These are phyloP conservation scores for Cactoblastis cactorum DNA, from an alignment of 2,888 invertebrate species.

Conservation along the genomic window DNA sequence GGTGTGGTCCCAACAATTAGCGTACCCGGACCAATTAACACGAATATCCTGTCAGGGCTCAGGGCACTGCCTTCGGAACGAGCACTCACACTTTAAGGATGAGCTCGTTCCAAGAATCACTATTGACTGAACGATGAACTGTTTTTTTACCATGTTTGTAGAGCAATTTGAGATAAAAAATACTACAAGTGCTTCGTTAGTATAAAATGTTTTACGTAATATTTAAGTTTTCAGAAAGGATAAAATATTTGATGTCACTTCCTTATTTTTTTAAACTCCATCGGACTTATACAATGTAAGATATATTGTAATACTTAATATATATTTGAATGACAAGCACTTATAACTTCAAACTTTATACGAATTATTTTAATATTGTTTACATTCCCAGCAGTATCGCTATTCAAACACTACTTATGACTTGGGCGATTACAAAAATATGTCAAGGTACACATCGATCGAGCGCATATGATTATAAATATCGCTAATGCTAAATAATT, in stretches of 20 bases:
- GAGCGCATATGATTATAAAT: slow-evolving; percentile 14
- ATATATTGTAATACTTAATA: too few relatives aligned
- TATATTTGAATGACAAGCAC: too few relatives aligned
- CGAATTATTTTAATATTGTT: background rate
- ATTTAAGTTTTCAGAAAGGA: too few relatives aligned
- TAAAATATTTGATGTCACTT: too few relatives aligned
- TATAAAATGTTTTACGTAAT: too few relatives aligned
- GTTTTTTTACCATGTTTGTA: background rate
- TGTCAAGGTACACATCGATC: slow-evolving; percentile 18
- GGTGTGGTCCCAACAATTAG: slow-evolving; percentile 16
- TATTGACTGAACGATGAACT: background rate
- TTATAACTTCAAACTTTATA: background rate
- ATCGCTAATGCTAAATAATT: slow-evolving; percentile 16
- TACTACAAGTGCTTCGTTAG: too few relatives aligned
- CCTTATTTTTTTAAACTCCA: too few relatives aligned
- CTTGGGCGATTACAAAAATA: slow-evolving; percentile 13
- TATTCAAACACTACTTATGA: slow-evolving; percentile 13
- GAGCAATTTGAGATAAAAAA: background rate
- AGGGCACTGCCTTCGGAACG: slow-evolving; percentile 48
- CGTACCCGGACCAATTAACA: slow-evolving; percentile 57
- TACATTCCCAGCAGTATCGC: slow-evolving; percentile 11
- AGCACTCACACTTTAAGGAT: slow-evolving; percentile 32
- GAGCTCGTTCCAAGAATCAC: slow-evolving; percentile 2
- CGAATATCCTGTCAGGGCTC: slow-evolving; percentile 74
- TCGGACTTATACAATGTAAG: too few relatives aligned